Evolutionary conservation across 2,888 invertebrate genomes (phyloP), one percentile per base, ranked within the genome.

Genomic region (Drosophila nigricruria): DNA sequence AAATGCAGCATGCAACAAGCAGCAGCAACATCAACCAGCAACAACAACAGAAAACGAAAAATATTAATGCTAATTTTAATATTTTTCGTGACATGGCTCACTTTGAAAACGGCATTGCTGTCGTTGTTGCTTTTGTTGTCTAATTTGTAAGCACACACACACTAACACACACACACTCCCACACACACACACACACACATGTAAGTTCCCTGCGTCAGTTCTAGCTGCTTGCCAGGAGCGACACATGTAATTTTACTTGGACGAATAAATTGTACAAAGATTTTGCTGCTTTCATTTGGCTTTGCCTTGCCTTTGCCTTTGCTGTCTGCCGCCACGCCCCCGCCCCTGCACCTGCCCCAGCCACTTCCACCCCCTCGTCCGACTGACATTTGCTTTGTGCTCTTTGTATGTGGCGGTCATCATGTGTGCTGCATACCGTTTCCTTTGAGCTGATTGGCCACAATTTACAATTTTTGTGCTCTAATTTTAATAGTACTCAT

Each of bases 81-180:
- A 92, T 92, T 91, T 92, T 88, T 75, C 91, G 91, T 92, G 92
- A 92, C 91, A 89, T 88, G 90, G 81, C 86, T 81, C 74, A 74
- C 81, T 79, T 87, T 82, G 71, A 78, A 70, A 73, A 61, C 66
- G 66, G 54, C 73, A 70, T 52, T 73, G 80, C 74, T 81, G 77
- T 79, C 73, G 81, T 72, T 60, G 60, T 32, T 68, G 75, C 73
- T 68, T 75, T 70, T 86, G 71, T 74, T 78, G 85, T 81, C 72
- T 82, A 81, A 81, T 87, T 74, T 77, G 45, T 43, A 54, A n/a
- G 42, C 42, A 23, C 20, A 20, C 42, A 20, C 42, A 42, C 45
- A 43, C 43, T 54, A 42, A 50, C 52, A 45, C 23, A 34, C 47
- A 38, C 42, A 56, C 45, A 36, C 27, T n/a, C 30, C 23, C 40